Evolutionary conservation across 2,888 invertebrate species (phyloP).

Genomic region (Luperina nickerlii): DNA sequence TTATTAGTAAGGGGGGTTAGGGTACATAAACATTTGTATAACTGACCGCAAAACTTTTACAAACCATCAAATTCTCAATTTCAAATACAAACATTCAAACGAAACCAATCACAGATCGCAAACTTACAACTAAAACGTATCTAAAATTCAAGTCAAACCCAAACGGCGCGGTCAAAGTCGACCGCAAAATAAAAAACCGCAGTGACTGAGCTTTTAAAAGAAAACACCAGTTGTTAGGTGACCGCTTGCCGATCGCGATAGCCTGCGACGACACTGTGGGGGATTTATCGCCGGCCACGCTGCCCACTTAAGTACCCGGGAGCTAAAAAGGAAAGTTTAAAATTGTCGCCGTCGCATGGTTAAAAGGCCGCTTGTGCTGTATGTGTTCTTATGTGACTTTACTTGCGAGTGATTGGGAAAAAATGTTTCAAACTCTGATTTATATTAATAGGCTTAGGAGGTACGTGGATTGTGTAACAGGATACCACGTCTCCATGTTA

Average conservation of each 20-base stretch:
- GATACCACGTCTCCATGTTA: not conserved
- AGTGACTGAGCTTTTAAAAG: constrained; percentile 66
- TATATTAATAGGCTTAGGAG: not conserved
- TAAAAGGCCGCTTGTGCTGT: constrained; percentile 54
- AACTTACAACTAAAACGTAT: constrained; percentile 56
- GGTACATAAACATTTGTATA: not conserved
- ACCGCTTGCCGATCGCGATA: constrained; percentile 70
- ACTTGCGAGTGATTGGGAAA: constrained; percentile 40
- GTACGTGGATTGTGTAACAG: not conserved
- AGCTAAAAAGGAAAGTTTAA: constrained; percentile 72
- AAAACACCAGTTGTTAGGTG: constrained; percentile 69
- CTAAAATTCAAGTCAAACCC: constrained; percentile 60
- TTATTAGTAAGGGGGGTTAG: not conserved
- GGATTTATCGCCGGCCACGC: constrained; percentile 69
- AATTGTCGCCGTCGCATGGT: constrained; percentile 58
- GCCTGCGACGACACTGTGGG: constrained; percentile 65
- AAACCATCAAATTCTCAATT: not conserved
- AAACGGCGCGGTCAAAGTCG: constrained; percentile 61
- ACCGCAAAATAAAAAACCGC: constrained; percentile 66
- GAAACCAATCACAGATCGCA: constrained; percentile 49
- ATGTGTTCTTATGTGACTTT: constrained; percentile 57
- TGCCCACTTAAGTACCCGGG: constrained; percentile 68
- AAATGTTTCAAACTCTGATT: constrained; percentile 40
- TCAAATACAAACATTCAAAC: constrained; percentile 30
- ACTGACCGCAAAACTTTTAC: not conserved